A percentile compares a stretch with the other conserved stretches of the same genome.
phyloP scores from a whole-genome alignment of 2,888 invertebrate genomes.

The Perizoma affinitatum region DNA sequence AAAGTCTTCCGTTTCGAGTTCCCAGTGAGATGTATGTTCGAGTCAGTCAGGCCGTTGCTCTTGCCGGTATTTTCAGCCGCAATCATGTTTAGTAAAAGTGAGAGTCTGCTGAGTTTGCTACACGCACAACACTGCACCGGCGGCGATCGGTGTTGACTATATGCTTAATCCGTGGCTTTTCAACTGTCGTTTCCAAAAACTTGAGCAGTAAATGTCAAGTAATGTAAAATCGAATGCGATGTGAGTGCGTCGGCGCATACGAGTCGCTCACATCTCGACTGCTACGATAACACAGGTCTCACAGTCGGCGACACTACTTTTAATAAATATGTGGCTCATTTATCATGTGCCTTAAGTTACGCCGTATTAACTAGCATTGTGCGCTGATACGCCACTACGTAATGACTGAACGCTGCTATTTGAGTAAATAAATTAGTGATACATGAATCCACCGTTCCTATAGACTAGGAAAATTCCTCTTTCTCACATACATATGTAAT shows the following conservation, averaged over 20 bases:
- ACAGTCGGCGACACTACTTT: constrained; percentile 68
- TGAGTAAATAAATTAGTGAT: constrained; percentile 3
- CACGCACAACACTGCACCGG: constrained; percentile 59
- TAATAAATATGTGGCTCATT: constrained; percentile 73
- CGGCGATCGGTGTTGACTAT: constrained; percentile 61
- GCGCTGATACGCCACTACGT: constrained; percentile 42
- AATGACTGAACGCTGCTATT: constrained; percentile 28
- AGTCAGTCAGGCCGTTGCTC: constrained; percentile 65
- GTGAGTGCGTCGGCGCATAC: constrained; percentile 64
- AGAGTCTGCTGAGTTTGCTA: constrained; percentile 60
- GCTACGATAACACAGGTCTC: constrained; percentile 75
- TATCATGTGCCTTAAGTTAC: constrained; percentile 72
- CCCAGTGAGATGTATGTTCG: constrained; percentile 66
- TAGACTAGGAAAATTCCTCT: background rate
- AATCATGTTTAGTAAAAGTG: constrained; percentile 67
- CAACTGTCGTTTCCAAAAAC: constrained; percentile 74
- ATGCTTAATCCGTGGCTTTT: constrained; percentile 67
- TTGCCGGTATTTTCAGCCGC: constrained; percentile 56
- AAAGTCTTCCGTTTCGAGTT: constrained; percentile 52
- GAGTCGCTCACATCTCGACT: constrained; percentile 71
- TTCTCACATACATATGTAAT: background rate
- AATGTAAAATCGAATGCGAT: constrained; percentile 72
- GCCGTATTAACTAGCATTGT: constrained; percentile 55
- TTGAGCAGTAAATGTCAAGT: constrained; percentile 72
- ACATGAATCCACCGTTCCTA: constrained; percentile 7